These are phyloP conservation scores for Leptoteleia sp. DNA, from an alignment of 1,140 invertebrate genomes.

Conservation along the genomic window DNA sequence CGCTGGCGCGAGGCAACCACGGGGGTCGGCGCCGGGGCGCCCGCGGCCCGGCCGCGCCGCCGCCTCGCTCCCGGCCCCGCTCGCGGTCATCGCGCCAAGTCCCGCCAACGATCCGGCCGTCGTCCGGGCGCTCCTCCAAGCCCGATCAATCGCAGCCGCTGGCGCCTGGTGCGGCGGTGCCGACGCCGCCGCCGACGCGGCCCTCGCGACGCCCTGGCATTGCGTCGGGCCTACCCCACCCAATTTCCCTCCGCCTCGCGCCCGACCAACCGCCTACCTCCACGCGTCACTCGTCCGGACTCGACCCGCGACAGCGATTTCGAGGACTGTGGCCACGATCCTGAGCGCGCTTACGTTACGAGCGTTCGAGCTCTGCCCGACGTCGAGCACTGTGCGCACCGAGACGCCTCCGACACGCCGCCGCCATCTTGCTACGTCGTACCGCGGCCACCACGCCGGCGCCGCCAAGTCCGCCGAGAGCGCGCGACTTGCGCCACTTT, in stretches of 20 bases:
- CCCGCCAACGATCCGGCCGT: too few relatives aligned
- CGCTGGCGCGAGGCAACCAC: not conserved
- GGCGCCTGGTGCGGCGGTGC: too few relatives aligned
- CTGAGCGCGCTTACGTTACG: constrained; percentile 69
- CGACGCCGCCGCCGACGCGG: too few relatives aligned
- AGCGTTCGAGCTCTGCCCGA: constrained; percentile 77
- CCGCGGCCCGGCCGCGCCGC: constrained; percentile 17
- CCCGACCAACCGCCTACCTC: too few relatives aligned
- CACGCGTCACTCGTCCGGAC: too few relatives aligned
- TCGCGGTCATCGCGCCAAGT: constrained; percentile 63
- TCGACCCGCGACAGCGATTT: not conserved
- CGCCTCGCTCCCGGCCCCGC: constrained; percentile 69
- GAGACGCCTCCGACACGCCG: constrained; percentile 79
- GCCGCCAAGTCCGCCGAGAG: constrained; percentile 56
- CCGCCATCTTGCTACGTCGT: constrained; percentile 78
- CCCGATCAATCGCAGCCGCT: too few relatives aligned
- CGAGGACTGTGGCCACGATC: not conserved
- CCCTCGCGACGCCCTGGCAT: too few relatives aligned
- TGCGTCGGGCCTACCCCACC: too few relatives aligned
- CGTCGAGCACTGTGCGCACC: constrained; percentile 77
- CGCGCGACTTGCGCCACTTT: constrained; percentile 37
- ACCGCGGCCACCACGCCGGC: constrained; percentile 44
- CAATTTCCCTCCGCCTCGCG: too few relatives aligned
- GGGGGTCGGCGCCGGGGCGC: constrained; percentile 22
- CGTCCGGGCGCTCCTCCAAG: too few relatives aligned